Evolutionary conservation across 2,888 invertebrate genomes (phyloP).

Genomic region (Sinodicranocentrus sp.): DNA sequence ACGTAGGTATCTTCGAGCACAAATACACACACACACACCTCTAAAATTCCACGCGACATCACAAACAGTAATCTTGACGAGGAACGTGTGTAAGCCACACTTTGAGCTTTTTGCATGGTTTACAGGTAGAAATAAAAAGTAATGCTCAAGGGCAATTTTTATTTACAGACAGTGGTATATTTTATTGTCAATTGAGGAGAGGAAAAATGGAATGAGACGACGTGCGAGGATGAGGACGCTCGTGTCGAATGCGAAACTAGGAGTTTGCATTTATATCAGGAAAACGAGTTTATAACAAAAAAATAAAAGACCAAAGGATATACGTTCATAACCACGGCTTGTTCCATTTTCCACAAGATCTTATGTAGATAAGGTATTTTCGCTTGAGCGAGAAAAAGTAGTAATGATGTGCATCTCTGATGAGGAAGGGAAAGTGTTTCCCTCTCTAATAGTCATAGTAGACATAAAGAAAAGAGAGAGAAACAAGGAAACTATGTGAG

Average conservation of each 20-base stretch:
- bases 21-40: no score
- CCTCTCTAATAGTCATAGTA: background rate
- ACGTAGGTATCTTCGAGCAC: background rate
- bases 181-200: constrained; percentile 54
- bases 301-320: no score
- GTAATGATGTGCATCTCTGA: constrained; percentile 67
- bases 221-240: background rate
- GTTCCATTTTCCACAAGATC: constrained; percentile 57
- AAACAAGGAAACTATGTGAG: constrained; percentile 28
- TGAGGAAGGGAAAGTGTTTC: constrained; percentile 49
- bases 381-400: constrained; percentile 45
- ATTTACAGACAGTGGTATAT: constrained; percentile 49
- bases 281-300: background rate
- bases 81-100: constrained; percentile 34
- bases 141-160: constrained; percentile 66
- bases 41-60: no score
- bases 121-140: constrained; percentile 33
- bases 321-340: no score
- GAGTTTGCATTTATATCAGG: background rate
- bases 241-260: constrained; percentile 2
- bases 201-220: background rate
- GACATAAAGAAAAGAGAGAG: background rate
- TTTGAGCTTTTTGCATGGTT: constrained; percentile 4
- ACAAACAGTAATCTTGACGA: no score
- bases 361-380: constrained; percentile 41